Evolutionary conservation across 2,113 vertebrate genomes (phyloP), one percentile per base, ranked within the genome.

Genomic region (Turdus rufiventris): DNA sequence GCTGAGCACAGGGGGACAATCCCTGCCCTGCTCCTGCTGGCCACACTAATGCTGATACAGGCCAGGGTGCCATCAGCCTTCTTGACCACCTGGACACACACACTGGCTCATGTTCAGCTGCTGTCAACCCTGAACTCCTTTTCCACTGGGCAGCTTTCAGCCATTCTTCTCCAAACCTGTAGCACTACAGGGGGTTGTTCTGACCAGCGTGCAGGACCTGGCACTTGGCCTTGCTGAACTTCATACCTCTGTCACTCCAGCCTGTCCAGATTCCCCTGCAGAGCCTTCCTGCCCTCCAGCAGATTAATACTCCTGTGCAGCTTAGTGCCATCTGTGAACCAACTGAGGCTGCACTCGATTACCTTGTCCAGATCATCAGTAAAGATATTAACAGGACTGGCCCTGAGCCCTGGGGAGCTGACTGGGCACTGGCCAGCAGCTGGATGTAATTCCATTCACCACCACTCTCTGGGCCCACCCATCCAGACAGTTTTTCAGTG

Each of bases 1-100:
- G 56, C 45, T 0, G 0, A 29, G 26, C 0, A 16, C 31, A 51
- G 25, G 12, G 18, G n/a, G 7, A 42, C 29, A 23, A 6, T 70
- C 45, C 0, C 36, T 50, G 15, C 9, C 16, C 56, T 71, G 10
- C 2, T 61, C 48, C 47, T 54, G 40, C 57, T 72, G 80, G 67
- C n/a, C 48, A 33, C 23, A 23, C 14, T 2, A 9, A 6, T 54
- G 24, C 48, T 84, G 14, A 10, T 1, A 5, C 28, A 63, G 58
- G 18, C 48, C n/a, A n/a, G 58, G 47, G 9, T n/a, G 12, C 10
- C 68, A 7, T 2, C 7, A 26, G n/a, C 38, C 26, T 72, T 36
- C 26, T 62, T 62, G 67, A 38, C 33, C 26, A 36, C 38, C 38
- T 62, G 33, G 14, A 19, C 47, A 31, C 56, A 31, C 56, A 18